phyloP scores from a whole-genome alignment of 2,113 vertebrate species.

The Promerops cafer region DNA sequence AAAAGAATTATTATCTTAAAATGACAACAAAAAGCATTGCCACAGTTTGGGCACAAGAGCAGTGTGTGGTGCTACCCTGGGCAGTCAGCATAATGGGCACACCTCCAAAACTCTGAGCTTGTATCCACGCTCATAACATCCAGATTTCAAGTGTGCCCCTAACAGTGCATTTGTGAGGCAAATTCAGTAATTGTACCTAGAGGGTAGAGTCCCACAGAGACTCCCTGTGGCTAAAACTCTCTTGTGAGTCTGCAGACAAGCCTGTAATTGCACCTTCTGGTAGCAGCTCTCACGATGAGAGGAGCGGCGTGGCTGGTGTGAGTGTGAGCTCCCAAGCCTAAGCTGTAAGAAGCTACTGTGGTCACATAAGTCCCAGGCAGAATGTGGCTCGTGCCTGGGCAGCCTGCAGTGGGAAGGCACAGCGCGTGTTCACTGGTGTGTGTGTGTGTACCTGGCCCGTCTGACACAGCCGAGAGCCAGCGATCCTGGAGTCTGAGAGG shows the following conservation, averaged over 20 bases:
- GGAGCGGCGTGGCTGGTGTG: accelerated
- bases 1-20: background rate
- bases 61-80: background rate
- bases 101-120: background rate
- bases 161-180: background rate
- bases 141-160: background rate
- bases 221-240: background rate
- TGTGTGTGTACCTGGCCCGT: background rate
- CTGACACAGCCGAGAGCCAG: background rate
- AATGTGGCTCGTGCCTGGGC: background rate
- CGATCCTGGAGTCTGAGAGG: too few species aligned
- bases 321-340: background rate
- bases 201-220: background rate
- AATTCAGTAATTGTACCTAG: background rate
- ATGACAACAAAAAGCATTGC: background rate
- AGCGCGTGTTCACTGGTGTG: accelerated
- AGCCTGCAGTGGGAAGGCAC: background rate
- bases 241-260: background rate
- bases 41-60: background rate
- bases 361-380: background rate
- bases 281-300: background rate
- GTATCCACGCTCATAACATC: background rate
- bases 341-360: background rate
- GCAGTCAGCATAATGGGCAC: background rate
- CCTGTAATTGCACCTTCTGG: background rate